phyloP scores from a whole-genome alignment of 1,140 invertebrate species.

The Caerostris darwini region DNA sequence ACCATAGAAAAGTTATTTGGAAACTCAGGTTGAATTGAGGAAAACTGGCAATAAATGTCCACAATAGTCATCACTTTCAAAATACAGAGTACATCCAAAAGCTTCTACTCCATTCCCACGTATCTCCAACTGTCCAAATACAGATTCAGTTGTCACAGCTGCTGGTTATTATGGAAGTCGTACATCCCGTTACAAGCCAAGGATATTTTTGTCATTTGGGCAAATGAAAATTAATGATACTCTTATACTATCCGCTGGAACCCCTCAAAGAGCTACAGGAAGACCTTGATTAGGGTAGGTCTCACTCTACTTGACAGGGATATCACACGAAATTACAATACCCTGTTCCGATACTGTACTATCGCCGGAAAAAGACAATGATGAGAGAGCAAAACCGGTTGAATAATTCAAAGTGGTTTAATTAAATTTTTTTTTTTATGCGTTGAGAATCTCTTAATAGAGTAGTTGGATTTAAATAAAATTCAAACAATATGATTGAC shows the following conservation, averaged over 20 bases:
- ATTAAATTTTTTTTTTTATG: too few relatives aligned
- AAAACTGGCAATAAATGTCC: not conserved
- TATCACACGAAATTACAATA: not conserved
- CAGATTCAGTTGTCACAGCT: constrained; percentile 41
- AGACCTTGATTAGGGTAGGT: constrained; percentile 32
- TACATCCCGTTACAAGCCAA: constrained; percentile 54
- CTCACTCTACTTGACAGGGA: not conserved
- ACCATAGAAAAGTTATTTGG: not conserved
- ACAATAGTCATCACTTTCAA: not conserved
- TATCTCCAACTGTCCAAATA: not conserved
- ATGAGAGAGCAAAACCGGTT: too few relatives aligned
- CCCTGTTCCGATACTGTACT: not conserved
- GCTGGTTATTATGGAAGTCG: constrained; percentile 53
- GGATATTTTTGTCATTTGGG: constrained; percentile 59
- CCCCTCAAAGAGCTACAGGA: constrained; percentile 25
- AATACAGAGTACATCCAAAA: not conserved
- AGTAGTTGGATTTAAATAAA: too few relatives aligned
- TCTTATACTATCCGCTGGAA: not conserved
- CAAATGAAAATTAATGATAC: constrained; percentile 69
- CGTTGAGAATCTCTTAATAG: too few relatives aligned
- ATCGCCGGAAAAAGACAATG: not conserved
- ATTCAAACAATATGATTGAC: too few relatives aligned
- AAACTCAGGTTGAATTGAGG: not conserved
- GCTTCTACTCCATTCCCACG: constrained; percentile 12
- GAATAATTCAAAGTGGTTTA: too few relatives aligned